These are phyloP conservation scores for Drosophila colorata DNA, from an alignment of 2,888 invertebrate species.

Conservation along the genomic window DNA sequence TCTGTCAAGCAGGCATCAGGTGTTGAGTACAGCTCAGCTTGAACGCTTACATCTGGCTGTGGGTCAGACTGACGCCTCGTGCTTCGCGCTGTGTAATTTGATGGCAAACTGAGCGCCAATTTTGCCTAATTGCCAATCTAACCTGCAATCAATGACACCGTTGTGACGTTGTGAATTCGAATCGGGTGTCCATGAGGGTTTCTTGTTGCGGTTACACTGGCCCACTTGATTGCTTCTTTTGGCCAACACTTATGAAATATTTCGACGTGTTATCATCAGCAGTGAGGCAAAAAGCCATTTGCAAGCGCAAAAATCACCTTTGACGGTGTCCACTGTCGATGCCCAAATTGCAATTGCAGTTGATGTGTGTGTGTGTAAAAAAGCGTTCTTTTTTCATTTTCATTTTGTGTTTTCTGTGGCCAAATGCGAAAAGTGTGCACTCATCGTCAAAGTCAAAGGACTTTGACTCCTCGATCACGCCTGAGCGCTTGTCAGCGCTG, in stretches of 20 bases:
- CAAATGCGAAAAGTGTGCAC: conserved; percentile 64
- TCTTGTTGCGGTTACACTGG: conserved; percentile 14
- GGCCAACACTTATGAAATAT: conserved; percentile 72
- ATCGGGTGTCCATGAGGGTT: conserved; percentile 22
- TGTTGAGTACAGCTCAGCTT: conserved; percentile 1
- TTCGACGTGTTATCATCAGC: conserved; percentile 50
- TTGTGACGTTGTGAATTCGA: conserved; percentile 23
- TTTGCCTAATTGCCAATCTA: conserved; percentile 61
- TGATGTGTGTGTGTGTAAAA: conserved; percentile 37
- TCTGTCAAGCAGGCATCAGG: neutral
- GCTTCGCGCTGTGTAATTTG: conserved; percentile 38
- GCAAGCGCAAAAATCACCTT: conserved; percentile 57
- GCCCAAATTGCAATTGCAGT: conserved; percentile 71
- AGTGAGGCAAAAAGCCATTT: conserved; percentile 64
- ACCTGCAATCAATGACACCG: conserved; percentile 54
- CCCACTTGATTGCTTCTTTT: conserved; percentile 60
- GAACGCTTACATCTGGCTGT: conserved; percentile 17
- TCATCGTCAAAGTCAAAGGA: conserved; percentile 75
- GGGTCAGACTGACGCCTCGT: neutral
- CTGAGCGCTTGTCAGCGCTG: conserved; percentile 70
- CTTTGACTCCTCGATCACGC: conserved; percentile 61
- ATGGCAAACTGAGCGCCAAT: conserved; percentile 53
- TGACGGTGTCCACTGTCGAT: conserved; percentile 41
- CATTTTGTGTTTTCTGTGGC: conserved; percentile 23
- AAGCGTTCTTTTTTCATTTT: conserved; percentile 19